Percentiles rank a stretch among this genome's conserved stretches.
phyloP scores from a whole-genome alignment of 2,888 invertebrate species.

The Brachyopa scutellaris region DNA sequence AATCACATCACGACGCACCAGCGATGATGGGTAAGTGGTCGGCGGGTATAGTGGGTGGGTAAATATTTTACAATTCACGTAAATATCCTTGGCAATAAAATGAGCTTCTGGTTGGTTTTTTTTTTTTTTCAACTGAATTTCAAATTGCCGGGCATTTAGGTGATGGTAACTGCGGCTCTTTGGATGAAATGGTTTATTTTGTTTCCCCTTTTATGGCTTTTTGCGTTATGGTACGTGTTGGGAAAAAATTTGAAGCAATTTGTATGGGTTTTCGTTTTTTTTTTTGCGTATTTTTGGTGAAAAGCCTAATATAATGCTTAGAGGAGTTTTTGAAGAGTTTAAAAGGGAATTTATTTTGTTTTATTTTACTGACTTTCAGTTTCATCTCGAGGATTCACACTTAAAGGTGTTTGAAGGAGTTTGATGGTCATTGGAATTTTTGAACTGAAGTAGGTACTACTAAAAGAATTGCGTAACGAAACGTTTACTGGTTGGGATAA shows the following conservation, averaged over 20 bases:
- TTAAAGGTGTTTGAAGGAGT: not conserved
- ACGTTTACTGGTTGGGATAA: too few species aligned
- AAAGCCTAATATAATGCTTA: not conserved
- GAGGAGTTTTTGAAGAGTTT: conserved; percentile 8
- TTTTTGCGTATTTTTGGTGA: too few species aligned
- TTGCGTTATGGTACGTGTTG: conserved; percentile 29
- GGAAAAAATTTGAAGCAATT: conserved; percentile 25
- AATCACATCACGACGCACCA: conserved; percentile 39
- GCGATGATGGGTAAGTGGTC: not conserved
- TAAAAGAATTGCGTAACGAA: too few species aligned
- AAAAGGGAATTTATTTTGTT: not conserved
- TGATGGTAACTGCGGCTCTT: conserved; percentile 29
- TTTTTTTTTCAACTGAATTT: conserved; percentile 5
- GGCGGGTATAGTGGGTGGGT: not conserved
- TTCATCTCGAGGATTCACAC: not conserved
- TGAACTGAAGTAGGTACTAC: too few species aligned
- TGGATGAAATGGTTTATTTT: conserved; percentile 38
- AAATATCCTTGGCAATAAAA: conserved; percentile 58
- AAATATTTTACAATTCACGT: conserved; percentile 60
- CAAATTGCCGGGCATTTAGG: conserved; percentile 43
- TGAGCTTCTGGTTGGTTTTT: not conserved
- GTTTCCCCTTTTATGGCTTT: conserved; percentile 30
- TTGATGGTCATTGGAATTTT: too few species aligned
- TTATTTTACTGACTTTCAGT: too few species aligned
- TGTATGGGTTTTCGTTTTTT: not conserved